Evolutionary conservation across 1,140 invertebrate genomes (phyloP), one percentile per base, ranked within the genome.

Genomic region (Aphelenchoides fujianensis): DNA sequence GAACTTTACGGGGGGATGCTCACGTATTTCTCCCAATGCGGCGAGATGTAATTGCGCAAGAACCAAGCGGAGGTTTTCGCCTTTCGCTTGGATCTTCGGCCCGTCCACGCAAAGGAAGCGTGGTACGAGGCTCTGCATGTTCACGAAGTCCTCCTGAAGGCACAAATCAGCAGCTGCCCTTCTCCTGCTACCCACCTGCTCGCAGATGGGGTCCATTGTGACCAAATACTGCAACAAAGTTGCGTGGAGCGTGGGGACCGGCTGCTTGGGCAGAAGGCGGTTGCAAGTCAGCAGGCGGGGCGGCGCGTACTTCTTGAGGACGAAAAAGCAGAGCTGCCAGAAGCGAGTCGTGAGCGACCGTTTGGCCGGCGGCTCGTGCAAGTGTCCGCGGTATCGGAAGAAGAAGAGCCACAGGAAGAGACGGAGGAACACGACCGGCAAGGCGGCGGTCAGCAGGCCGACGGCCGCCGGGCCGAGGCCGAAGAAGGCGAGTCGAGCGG

Each of bases 11-110:
- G n/a, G n/a, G n/a, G n/a, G n/a, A n/a, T n/a, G n/a, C n/a, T n/a
- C n/a, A n/a, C 78, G 41, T 78, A 79, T 37, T 80, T 78, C 48
- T 77, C 75, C 78, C 78, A 79, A 54, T 77, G 75, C 1, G 66
- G 66, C 12, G 72, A 79, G 3, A 79, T 74, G 55, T 79, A 79
- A 41, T 79, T 79, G n/a, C 74, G 68, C 27, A 52, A 62, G 35
- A 75, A 70, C 1, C 69, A 57, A 9, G 69, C 59, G n/a, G 57
- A 59, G 1, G 80, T n/a, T 1, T 53, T 36, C 9, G 75, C 53
- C 34, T 59, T 80, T 75, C 19, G 34, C 53, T 34, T 79, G 78
- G 7, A 79, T 53, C 31, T 73, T 74, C 9, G 61, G 72, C 7
- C 78, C 78, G 36, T 79, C 78, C 7, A 68, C 41, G 3, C 55